Conservation (phyloP, 1,140 invertebrate genomes). For the Littorina saxatilis region DNA sequence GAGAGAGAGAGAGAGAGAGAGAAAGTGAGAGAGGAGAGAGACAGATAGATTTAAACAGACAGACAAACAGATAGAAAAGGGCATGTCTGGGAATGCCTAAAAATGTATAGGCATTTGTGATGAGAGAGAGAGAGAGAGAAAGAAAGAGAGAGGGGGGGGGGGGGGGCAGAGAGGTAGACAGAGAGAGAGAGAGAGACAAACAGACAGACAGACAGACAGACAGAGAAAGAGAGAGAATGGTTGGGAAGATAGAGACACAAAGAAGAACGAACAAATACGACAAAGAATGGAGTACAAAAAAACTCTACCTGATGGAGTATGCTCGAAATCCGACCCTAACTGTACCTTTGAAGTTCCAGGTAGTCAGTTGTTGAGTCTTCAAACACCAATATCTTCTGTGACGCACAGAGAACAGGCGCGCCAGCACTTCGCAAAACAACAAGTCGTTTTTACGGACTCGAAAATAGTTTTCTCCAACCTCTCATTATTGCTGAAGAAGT, state of each 20-base stretch:
- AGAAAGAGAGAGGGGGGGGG: not conserved
- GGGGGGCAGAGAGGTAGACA: not conserved
- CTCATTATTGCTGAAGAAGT: no score
- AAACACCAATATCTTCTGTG: no score
- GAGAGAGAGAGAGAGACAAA: constrained; percentile 19
- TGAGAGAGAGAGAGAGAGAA: constrained; percentile 12
- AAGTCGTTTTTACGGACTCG: no score
- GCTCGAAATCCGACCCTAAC: no score
- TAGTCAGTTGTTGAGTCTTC: no score
- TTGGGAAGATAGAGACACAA: not conserved
- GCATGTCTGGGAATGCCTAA: not conserved
- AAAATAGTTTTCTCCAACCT: no score
- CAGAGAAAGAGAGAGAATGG: constrained; percentile 18
- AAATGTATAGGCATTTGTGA: no score
- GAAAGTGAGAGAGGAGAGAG: constrained; percentile 17
- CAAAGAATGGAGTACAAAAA: no score
- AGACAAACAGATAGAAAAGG: constrained; percentile 21
- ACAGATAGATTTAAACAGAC: constrained; percentile 23
- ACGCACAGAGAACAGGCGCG: no score
- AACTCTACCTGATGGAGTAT: no score
- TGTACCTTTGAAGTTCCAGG: no score
- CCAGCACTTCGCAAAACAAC: no score
- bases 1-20: constrained; percentile 21
- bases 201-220: not conserved
- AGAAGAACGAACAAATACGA: not conserved